Conservation (phyloP, 2,888 invertebrate genomes). For the Protonemura montana region DNA sequence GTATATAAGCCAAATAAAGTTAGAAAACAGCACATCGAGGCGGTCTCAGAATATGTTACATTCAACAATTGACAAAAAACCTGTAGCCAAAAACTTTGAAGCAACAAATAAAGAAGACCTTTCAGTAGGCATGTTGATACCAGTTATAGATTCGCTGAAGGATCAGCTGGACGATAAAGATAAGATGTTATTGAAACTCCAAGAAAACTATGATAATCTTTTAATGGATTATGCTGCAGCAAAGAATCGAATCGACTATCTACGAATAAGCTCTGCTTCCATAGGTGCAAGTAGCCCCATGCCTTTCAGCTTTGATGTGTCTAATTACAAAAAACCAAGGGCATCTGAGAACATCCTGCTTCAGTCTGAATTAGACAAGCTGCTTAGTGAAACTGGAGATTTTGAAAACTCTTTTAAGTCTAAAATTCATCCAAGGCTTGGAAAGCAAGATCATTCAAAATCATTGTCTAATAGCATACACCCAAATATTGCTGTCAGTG, state of each 20-base stretch:
- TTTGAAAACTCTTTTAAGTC: neutral
- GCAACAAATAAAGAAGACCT: neutral
- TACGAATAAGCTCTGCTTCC: constrained; percentile 42
- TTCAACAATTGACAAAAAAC: neutral
- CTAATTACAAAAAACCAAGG: constrained; percentile 22
- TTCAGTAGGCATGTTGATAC: neutral
- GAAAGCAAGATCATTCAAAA: neutral
- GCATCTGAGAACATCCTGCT: constrained; percentile 26
- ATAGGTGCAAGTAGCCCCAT: neutral
- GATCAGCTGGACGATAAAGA: constrained; percentile 50
- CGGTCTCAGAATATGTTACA: neutral
- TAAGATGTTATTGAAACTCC: constrained; percentile 47
- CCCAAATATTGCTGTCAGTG: too few species aligned
- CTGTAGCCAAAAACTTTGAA: neutral
- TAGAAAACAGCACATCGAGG: constrained; percentile 42
- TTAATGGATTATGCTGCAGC: constrained; percentile 50
- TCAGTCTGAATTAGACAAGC: neutral
- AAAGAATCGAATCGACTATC: constrained; percentile 49
- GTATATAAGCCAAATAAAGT: constrained; percentile 52
- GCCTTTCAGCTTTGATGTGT: constrained; percentile 1
- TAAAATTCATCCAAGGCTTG: neutral
- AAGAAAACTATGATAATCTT: constrained; percentile 49
- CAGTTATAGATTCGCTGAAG: constrained; percentile 45
- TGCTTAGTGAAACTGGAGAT: neutral
- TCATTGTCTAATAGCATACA: neutral